Conservation (phyloP, 2,797 vertebrate genomes). For the Syngnathus rostellatus region DNA sequence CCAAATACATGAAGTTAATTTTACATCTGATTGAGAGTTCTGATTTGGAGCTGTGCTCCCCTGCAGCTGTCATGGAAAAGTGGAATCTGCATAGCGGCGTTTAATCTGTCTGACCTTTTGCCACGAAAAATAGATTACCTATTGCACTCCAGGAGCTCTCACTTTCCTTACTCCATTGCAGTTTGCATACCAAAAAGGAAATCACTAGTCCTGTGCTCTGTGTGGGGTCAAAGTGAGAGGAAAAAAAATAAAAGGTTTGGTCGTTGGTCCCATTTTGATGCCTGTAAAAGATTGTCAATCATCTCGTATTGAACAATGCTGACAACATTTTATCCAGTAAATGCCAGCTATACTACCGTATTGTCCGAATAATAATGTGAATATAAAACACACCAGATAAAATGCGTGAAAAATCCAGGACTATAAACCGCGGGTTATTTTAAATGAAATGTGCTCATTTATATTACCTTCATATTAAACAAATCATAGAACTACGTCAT, state of each 20-base stretch:
- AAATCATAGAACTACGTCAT: too few species aligned
- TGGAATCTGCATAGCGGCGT: constrained; percentile 62
- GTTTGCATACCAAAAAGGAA: constrained; percentile 52
- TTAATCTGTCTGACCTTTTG: constrained; percentile 71
- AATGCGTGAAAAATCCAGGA: too few species aligned
- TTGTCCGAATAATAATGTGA: too few species aligned
- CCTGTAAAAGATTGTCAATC: not conserved
- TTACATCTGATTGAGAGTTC: constrained; percentile 67
- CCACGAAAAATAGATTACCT: constrained; percentile 61
- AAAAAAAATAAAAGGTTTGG: constrained; percentile 30
- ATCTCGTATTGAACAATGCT: not conserved
- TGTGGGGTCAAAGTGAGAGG: constrained; percentile 1
- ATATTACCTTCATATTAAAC: too few species aligned
- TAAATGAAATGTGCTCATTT: too few species aligned
- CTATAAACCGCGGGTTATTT: too few species aligned
- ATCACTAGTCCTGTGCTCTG: constrained; percentile 27
- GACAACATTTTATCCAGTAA: not conserved
- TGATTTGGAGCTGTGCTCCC: constrained; percentile 54
- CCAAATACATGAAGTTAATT: constrained; percentile 59
- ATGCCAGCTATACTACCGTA: not conserved
- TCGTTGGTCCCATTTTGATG: constrained; percentile 16
- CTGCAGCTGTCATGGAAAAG: constrained; percentile 63
- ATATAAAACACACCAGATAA: too few species aligned
- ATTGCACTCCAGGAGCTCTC: constrained; percentile 43
- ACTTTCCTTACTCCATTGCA: constrained; percentile 39